Evolutionary conservation across 2,888 invertebrate genomes (phyloP).

Genomic region (Cremastobaeus sp.): DNA sequence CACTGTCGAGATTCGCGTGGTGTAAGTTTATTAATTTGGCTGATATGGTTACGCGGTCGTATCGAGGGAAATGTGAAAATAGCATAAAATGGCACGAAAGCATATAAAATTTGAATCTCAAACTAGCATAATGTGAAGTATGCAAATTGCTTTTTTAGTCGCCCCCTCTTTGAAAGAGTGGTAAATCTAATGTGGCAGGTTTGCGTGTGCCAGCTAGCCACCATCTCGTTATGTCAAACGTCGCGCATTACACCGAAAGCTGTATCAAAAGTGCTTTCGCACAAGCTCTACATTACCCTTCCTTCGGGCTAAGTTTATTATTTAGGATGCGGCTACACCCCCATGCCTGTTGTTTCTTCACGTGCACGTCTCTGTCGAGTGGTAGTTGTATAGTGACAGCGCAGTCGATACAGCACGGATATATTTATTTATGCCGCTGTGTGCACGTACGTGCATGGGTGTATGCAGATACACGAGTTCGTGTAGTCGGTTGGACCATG

Average conservation of each 20-base stretch:
- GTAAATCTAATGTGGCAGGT: constrained; percentile 65
- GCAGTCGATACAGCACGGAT: constrained; percentile 1
- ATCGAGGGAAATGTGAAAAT: constrained; percentile 32
- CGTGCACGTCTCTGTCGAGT: constrained; percentile 30
- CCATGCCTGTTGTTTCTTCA: constrained; percentile 41
- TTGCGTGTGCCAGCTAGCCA: constrained; percentile 53
- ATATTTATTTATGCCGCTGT: constrained; percentile 16
- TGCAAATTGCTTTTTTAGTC: constrained; percentile 56
- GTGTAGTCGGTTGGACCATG: constrained; percentile 37
- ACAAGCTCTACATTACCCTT: constrained; percentile 37
- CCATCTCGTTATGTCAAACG: constrained; percentile 42
- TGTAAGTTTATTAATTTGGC: constrained; percentile 22
- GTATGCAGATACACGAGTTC: constrained; percentile 47
- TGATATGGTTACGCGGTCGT: constrained; percentile 9
- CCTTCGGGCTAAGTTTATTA: constrained; percentile 56
- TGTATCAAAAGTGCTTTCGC: constrained; percentile 44
- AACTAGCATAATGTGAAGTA: constrained; percentile 49
- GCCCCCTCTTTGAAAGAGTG: constrained; percentile 44
- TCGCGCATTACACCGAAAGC: constrained; percentile 36
- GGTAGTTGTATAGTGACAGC: not conserved
- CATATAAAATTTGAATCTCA: constrained; percentile 51
- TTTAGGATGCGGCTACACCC: constrained; percentile 50
- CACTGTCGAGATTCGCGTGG: constrained; percentile 14
- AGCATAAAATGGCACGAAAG: constrained; percentile 33
- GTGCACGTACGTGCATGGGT: constrained; percentile 41